Percentiles rank a stretch among this genome's conserved stretches.
These are phyloP conservation scores for Cataglyphis albicans DNA, from an alignment of 2,888 invertebrate genomes.

Conservation along the genomic window DNA sequence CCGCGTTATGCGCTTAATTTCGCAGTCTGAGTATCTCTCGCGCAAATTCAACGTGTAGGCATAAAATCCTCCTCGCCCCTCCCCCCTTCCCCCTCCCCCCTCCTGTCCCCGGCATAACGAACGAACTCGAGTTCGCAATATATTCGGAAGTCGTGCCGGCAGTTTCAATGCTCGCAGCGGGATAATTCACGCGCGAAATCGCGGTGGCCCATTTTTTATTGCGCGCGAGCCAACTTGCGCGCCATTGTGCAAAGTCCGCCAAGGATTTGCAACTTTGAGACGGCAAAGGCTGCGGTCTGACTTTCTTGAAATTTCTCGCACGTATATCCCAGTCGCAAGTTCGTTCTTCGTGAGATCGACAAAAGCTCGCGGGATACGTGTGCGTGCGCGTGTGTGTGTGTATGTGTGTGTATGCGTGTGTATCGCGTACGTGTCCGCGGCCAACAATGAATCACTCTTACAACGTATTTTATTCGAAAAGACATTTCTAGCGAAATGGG, in stretches of 20 bases:
- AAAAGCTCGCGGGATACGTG: slow-evolving; percentile 18
- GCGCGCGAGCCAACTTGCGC: slow-evolving; percentile 46
- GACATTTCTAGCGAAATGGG: slow-evolving; percentile 54
- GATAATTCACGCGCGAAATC: slow-evolving; percentile 58
- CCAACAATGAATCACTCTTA: slow-evolving; percentile 55
- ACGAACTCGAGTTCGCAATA: slow-evolving; percentile 52
- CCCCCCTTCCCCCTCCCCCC: too few species aligned
- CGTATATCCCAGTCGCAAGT: slow-evolving; percentile 63
- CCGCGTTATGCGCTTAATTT: slow-evolving; percentile 32
- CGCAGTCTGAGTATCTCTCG: slow-evolving; percentile 39
- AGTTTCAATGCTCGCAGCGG: slow-evolving; percentile 54
- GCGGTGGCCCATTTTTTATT: slow-evolving; percentile 54
- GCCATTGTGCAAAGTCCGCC: slow-evolving; percentile 58
- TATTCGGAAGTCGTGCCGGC: slow-evolving; percentile 55
- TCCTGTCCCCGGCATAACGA: slow-evolving; percentile 31
- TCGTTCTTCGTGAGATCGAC: slow-evolving; percentile 59
- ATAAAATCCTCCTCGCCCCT: background rate
- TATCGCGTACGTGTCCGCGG: slow-evolving; percentile 35
- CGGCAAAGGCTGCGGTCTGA: slow-evolving; percentile 51
- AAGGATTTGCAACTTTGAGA: slow-evolving; percentile 72
- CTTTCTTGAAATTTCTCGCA: slow-evolving; percentile 55
- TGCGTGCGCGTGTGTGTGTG: background rate
- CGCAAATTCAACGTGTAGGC: slow-evolving; percentile 26
- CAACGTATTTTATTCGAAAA: slow-evolving; percentile 48
- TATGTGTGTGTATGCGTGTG: slow-evolving; percentile 11